These are phyloP conservation scores for Plectrocnemia conspersa DNA, from an alignment of 1,140 invertebrate genomes.

Conservation along the genomic window DNA sequence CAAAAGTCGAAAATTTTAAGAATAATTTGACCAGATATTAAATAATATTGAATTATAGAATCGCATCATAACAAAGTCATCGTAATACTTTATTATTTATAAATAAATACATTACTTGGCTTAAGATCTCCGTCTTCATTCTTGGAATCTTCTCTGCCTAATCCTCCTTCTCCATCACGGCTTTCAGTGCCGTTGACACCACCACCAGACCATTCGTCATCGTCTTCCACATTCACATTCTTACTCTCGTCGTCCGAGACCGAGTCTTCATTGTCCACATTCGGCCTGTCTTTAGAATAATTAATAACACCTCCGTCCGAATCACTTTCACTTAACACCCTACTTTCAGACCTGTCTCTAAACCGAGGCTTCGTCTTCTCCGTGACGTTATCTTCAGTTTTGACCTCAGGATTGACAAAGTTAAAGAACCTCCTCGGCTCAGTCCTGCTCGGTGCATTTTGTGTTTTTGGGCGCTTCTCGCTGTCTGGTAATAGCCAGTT, in stretches of 20 bases:
- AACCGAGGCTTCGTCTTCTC: constrained; percentile 6
- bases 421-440: constrained; percentile 33
- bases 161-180: constrained; percentile 18
- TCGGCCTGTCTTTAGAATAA: constrained; percentile 32
- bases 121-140: constrained; percentile 26
- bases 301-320: constrained; percentile 32
- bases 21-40: too few relatives aligned
- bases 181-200: constrained; percentile 20
- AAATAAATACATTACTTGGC: constrained; percentile 20
- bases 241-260: constrained; percentile 33
- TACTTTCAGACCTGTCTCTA: constrained; percentile 15
- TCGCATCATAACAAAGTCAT: too few relatives aligned
- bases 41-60: not conserved
- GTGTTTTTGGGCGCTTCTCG: constrained; percentile 34
- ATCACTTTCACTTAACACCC: constrained; percentile 22
- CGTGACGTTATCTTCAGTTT: constrained; percentile 16
- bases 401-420: constrained; percentile 25
- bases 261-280: constrained; percentile 23
- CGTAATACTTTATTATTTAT: too few relatives aligned
- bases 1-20: too few relatives aligned
- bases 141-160: constrained; percentile 20
- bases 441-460: constrained; percentile 33
- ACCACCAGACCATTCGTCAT: constrained; percentile 32
- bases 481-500: constrained; percentile 46
- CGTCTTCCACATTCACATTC: constrained; percentile 34